Conservation (phyloP, 2,888 invertebrate genomes). For the Meandrusa payeni region DNA sequence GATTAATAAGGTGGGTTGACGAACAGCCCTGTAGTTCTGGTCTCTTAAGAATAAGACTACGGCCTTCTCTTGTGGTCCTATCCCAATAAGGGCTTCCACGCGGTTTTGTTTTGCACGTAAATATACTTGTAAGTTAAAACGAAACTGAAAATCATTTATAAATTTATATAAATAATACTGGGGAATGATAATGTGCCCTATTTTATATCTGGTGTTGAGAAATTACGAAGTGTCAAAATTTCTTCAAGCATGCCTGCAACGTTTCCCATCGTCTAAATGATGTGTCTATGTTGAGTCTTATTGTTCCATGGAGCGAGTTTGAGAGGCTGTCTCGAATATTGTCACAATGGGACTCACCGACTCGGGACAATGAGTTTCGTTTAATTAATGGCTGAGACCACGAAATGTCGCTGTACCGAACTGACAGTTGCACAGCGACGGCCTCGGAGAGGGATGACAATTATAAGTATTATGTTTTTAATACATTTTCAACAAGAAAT, state of each 20-base stretch:
- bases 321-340: conserved; percentile 76
- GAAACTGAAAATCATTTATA: too few relatives aligned
- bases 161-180: too few relatives aligned
- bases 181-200: too few relatives aligned
- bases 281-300: conserved; percentile 65
- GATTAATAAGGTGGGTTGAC: too few relatives aligned
- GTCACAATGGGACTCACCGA: conserved; percentile 72
- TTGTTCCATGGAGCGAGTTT: conserved; percentile 56
- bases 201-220: conserved; percentile 5
- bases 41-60: too few relatives aligned
- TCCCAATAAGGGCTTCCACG: too few relatives aligned
- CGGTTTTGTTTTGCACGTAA: too few relatives aligned
- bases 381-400: conserved; percentile 77
- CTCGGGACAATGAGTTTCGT: conserved; percentile 69
- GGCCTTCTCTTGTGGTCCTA: too few relatives aligned
- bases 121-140: too few relatives aligned
- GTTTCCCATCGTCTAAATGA: conserved; percentile 61
- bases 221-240: conserved; percentile 13
- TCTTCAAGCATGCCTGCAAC: conserved; percentile 42
- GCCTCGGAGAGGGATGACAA: conserved; percentile 8
- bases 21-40: too few relatives aligned
- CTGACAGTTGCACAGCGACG: conserved; percentile 12
- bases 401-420: conserved; percentile 69
- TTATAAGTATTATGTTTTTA: background rate
- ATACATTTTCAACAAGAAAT: too few relatives aligned